A percentile compares a stretch with the other conserved stretches of the same genome.
These are phyloP conservation scores for Steatocranus sp. DNA, from an alignment of 2,797 vertebrate species.

Conservation along the genomic window DNA sequence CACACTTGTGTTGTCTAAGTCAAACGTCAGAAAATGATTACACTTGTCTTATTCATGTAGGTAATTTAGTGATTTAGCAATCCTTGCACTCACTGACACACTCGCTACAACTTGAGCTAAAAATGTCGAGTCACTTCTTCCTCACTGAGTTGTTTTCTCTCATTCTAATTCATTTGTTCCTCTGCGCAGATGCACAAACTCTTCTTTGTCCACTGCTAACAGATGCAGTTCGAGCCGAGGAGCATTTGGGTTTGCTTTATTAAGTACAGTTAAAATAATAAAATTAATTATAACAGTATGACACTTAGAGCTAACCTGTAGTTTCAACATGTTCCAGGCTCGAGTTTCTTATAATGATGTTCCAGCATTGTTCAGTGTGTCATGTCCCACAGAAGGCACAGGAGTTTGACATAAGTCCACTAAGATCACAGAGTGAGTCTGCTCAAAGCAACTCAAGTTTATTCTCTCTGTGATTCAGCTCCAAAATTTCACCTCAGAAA, in stretches of 20 bases:
- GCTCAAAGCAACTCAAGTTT: neutral
- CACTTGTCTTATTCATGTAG: neutral
- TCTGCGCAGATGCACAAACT: neutral
- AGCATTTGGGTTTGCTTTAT: neutral
- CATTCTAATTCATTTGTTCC: neutral
- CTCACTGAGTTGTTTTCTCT: neutral
- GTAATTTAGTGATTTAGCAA: neutral
- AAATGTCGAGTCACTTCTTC: neutral
- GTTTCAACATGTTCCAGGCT: neutral
- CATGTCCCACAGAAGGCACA: neutral
- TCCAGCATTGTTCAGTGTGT: neutral
- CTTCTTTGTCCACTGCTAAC: neutral
- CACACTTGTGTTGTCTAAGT: neutral
- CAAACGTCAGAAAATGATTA: neutral
- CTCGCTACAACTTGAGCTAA: neutral
- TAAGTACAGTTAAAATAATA: neutral
- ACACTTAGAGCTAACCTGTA: neutral
- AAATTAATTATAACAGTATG: neutral
- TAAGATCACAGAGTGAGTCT: neutral
- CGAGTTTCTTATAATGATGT: neutral
- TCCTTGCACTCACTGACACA: neutral
- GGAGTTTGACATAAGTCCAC: neutral
- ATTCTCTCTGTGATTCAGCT: neutral
- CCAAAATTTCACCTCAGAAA: accelerated
- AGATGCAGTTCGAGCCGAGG: neutral